Base-by-base conservation (phyloP, 2,797 vertebrate genomes). In the Nyctibius grandis region DNA sequence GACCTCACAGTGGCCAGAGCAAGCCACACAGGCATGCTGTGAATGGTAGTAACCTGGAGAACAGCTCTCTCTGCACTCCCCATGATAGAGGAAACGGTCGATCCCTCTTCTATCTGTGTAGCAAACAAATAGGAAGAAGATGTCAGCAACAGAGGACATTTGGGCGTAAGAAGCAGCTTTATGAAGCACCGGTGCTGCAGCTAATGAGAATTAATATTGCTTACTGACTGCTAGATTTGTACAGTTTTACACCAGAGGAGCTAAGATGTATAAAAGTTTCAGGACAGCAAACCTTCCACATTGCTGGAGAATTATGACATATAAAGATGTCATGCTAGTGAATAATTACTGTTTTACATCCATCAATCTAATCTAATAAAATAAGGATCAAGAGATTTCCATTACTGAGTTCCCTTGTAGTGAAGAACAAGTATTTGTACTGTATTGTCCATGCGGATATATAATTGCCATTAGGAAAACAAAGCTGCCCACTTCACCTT, bases 11-110 rank as follows among this genome's bases (percentile, higher is more conserved):
- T 98, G 96, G 9, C 90, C 81, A 19, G 97, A 93, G 82, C 99
- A 99, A 8, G 97, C 86, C 23, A 98, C 86, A 72, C 99, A 99
- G 26, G 22, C 53, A 3, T 95, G 80, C 3, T 53, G 18, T 3
- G 97, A 98, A 77, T 98, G 98, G 93, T 98, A 98, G 96, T 98
- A 95, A 9, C 98, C 98, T n/a, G 78, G 72, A 4, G 99, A 99
- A 93, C 99, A 99, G 74, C 64, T 96, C 16, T 98, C 98, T 61
- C 96, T 97, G 96, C 99, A 99, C 92, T 98, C 97, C 26, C 98
- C 97, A 36, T 85, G 54, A 45, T 98, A 98, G 18, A 99, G 92
- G 97, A 98, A 99, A 67, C 95, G 97, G 29, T 96, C 60, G 15
- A 64, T 95, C 29, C 96, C 98, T n/a, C 97, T 97, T 81, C 79